Percentiles rank a stretch among this genome's conserved stretches.
These are phyloP conservation scores for Apoda limacodes DNA, from an alignment of 2,888 invertebrate species.

Conservation along the genomic window DNA sequence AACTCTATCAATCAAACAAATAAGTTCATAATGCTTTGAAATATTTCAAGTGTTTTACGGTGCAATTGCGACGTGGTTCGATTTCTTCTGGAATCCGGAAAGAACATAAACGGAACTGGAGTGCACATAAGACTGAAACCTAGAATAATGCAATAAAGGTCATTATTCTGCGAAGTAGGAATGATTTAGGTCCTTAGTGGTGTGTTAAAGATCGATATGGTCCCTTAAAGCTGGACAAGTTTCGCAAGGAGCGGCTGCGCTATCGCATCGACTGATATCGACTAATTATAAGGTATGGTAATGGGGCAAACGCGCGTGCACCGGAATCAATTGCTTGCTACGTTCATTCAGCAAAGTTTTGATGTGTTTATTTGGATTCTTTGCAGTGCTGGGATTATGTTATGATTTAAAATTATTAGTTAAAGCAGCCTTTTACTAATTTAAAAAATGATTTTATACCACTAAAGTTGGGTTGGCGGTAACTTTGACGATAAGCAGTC, in stretches of 20 bases:
- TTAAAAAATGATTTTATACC: no score
- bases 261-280: slow-evolving; percentile 64
- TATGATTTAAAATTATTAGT: no score
- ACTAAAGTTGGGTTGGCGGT: no score
- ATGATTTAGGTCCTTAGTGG: slow-evolving; percentile 18
- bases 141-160: slow-evolving; percentile 9
- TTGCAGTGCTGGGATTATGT: no score
- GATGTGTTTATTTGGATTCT: slow-evolving; percentile 2
- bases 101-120: slow-evolving; percentile 26
- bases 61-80: no score
- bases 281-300: slow-evolving; percentile 62
- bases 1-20: no score
- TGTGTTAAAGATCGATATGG: slow-evolving; percentile 34
- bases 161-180: slow-evolving; percentile 12
- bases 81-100: no score
- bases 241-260: slow-evolving; percentile 58
- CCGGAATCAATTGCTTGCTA: slow-evolving; percentile 29
- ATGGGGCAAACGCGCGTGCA: slow-evolving; percentile 32
- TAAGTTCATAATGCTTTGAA: no score
- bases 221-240: slow-evolving; percentile 53
- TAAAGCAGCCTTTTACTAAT: no score
- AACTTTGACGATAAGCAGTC: no score
- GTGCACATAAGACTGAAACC: slow-evolving; percentile 25
- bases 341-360: slow-evolving; percentile 21
- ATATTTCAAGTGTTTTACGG: no score